Evolutionary conservation across 64 coral and sea anemone species (phyloP).

Genomic region (Dendrophyllia cribrosa): DNA sequence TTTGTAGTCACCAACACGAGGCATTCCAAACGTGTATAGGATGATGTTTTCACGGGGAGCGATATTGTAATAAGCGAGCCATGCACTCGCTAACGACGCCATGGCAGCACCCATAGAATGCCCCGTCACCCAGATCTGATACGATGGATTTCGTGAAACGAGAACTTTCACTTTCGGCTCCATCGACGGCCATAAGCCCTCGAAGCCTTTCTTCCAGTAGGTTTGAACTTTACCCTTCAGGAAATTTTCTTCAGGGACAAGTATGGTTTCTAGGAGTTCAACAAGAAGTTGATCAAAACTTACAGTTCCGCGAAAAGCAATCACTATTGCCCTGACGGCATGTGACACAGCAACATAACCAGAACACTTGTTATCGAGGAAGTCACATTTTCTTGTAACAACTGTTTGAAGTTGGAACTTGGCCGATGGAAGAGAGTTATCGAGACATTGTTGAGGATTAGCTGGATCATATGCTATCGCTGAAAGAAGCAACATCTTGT

Average conservation of each 20-base stretch:
- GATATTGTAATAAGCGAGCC: slow-evolving; percentile 43
- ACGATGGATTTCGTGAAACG: slow-evolving; percentile 14
- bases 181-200: slow-evolving; percentile 6
- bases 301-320: slow-evolving; percentile 61
- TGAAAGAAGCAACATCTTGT: slow-evolving; percentile 55
- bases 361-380: slow-evolving; percentile 29
- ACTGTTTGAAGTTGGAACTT: slow-evolving; percentile 35
- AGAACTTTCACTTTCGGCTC: slow-evolving; percentile 25
- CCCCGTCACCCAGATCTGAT: slow-evolving; percentile 73
- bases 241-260: background rate
- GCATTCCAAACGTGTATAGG: slow-evolving; percentile 81
- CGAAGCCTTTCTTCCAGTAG: slow-evolving; percentile 48
- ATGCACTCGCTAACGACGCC: slow-evolving; percentile 71
- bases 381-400: slow-evolving; percentile 37
- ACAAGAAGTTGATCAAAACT: background rate
- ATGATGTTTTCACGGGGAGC: slow-evolving; percentile 38
- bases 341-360: slow-evolving; percentile 60
- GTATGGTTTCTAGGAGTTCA: slow-evolving; percentile 10
- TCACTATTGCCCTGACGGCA: slow-evolving; percentile 10
- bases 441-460: slow-evolving; percentile 31
- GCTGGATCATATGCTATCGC: slow-evolving; percentile 14
- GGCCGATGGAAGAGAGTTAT: slow-evolving; percentile 1
- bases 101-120: slow-evolving; percentile 78
- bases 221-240: slow-evolving; percentile 33
- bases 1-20: slow-evolving; percentile 71